Percentiles rank a stretch among this genome's conserved stretches.
Conservation (phyloP, 2,888 invertebrate genomes). For the Toxonevra muliebris region DNA sequence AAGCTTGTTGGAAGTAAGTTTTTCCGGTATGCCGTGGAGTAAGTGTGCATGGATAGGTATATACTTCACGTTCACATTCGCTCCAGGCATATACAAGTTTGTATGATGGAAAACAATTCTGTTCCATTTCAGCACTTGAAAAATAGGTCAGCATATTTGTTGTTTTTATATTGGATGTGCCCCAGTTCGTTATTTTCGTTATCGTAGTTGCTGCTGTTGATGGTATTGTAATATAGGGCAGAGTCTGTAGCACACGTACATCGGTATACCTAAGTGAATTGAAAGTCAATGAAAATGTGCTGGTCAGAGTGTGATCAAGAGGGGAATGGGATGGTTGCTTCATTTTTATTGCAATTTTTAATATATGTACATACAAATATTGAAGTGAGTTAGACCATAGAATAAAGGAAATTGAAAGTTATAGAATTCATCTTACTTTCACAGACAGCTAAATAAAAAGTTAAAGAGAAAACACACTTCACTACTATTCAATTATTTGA, state of each 20-base stretch:
- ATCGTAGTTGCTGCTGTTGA: background rate
- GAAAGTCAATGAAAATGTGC: conserved; percentile 4
- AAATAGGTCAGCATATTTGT: conserved; percentile 1
- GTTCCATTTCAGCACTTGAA: background rate
- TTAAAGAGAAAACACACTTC: background rate
- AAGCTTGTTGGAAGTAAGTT: background rate
- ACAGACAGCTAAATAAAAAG: background rate
- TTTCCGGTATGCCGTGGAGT: no score
- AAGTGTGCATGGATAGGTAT: no score
- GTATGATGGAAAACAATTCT: no score
- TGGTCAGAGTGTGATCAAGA: background rate
- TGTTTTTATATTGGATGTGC: background rate
- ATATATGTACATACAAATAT: background rate
- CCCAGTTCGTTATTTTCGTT: background rate
- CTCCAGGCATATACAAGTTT: no score
- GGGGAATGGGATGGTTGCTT: background rate
- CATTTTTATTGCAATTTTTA: background rate
- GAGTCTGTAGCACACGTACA: background rate
- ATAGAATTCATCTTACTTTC: conserved; percentile 15
- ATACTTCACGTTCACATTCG: no score
- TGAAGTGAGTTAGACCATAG: no score
- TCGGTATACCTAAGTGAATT: background rate
- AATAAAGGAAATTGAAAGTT: no score
- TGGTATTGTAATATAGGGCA: background rate
- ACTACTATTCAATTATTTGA: no score